Evolutionary conservation across 2,113 vertebrate species (phyloP).

Genomic region (Odocoileus virginianus): DNA sequence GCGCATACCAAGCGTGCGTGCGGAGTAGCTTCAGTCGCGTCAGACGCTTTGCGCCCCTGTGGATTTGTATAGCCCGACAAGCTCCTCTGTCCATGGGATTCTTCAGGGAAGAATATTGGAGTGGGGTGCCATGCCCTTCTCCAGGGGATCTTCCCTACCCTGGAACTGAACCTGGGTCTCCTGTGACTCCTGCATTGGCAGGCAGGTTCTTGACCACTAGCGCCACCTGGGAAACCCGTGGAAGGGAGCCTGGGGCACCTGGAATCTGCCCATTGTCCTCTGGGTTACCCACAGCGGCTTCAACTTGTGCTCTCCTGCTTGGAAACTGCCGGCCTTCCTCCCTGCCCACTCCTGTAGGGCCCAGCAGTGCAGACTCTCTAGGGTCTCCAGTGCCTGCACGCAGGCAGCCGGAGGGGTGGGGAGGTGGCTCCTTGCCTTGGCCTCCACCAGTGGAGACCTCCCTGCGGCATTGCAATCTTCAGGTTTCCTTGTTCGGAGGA

Average conservation of each 20-base stretch:
- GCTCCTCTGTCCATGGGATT: not conserved
- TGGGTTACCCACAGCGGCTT: not conserved
- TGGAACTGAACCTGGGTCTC: not conserved
- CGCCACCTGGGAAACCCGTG: not conserved
- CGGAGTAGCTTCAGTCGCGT: not conserved
- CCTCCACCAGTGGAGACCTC: not conserved
- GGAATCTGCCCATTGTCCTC: not conserved
- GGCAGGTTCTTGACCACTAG: not conserved
- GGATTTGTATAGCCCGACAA: not conserved
- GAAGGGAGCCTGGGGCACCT: not conserved
- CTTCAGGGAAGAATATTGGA: not conserved
- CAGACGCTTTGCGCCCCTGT: not conserved
- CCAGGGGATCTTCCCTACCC: not conserved
- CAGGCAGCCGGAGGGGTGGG: not conserved
- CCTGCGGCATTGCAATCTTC: fast-evolving
- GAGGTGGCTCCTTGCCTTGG: not conserved
- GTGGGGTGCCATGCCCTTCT: not conserved
- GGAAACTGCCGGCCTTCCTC: not conserved
- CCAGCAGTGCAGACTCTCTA: not conserved
- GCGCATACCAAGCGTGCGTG: fast-evolving
- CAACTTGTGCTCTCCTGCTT: not conserved
- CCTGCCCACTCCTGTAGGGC: fast-evolving
- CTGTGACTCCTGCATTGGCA: not conserved
- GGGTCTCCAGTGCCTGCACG: not conserved
- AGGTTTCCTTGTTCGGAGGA: not conserved